Evolutionary conservation across 1,140 invertebrate species (phyloP), one percentile per base, ranked within the genome.

Genomic region (Plectrocnemia conspersa): DNA sequence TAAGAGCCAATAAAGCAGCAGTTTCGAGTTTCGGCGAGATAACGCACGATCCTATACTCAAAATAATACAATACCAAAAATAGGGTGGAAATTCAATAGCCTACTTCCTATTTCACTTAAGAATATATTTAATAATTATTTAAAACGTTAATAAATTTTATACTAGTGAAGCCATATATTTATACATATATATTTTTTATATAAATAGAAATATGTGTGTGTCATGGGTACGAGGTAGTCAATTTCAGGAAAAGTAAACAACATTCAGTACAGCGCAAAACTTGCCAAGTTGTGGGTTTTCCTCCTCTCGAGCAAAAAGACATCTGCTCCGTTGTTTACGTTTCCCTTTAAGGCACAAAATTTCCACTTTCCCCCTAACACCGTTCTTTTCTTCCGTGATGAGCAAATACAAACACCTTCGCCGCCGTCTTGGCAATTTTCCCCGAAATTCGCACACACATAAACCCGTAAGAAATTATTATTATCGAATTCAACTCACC

Each of bases 401-500:
- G 35, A 38, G 15, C 35, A 38, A 38, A 38, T 16, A 38, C 15
- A 6, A 9, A 10, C 35, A 38, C 35, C 35, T 6, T 16, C 7
- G n/a, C 7, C n/a, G 18, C 35, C 35, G 35, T 15, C 15, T 16
- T 16, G 35, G n/a, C n/a, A n/a, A n/a, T n/a, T 38, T 38, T 38
- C 5, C 18, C 35, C 35, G 35, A 38, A 13, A 38, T 16, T 9
- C 6, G 15, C 6, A 36, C 16, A 36, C 16, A 36, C n/a, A 36
- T 36, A 36, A 4, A 36, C n/a, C 11, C 16, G 16, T 36, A 13
- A 13, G 21, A 40, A 40, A 40, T 40, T 40, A 40, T 18, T 40
- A 18, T 9, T 40, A 40, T 13, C 21, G 21, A 40, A 18, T 10
- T 40, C 15, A 15, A 38, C 55, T 58, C 29, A 58, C 56, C 56